Percentiles rank a stretch among this genome's conserved stretches.
These are phyloP conservation scores for Neopipo cinnamomea DNA, from an alignment of 2,113 vertebrate genomes.

Conservation along the genomic window DNA sequence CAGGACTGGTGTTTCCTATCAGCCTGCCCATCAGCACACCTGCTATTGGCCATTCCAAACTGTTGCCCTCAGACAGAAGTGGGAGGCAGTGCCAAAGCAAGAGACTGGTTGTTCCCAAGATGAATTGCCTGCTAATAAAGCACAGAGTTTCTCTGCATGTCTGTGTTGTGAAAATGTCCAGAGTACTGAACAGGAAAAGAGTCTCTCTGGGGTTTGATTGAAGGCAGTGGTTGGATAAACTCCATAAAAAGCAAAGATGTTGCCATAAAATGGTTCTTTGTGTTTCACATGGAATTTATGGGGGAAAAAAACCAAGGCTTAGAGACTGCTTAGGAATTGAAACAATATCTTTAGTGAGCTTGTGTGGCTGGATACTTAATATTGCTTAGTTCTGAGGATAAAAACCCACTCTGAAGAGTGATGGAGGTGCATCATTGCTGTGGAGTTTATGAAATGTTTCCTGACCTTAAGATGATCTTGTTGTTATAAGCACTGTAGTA, in stretches of 20 bases:
- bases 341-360: not conserved
- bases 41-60: not conserved
- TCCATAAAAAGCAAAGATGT: not conserved
- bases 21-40: not conserved
- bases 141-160: not conserved
- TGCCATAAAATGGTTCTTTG: not conserved
- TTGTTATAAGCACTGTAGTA: not conserved
- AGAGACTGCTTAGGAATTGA: not conserved
- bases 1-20: not conserved
- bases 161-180: not conserved
- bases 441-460: not conserved
- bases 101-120: not conserved
- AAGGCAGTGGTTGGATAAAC: not conserved
- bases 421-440: not conserved
- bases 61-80: not conserved
- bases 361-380: not conserved
- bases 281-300: not conserved
- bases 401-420: not conserved
- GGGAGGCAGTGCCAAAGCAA: not conserved
- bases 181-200: not conserved
- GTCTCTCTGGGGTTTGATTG: not conserved
- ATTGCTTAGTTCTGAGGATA: not conserved
- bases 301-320: not conserved
- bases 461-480: not conserved
- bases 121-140: not conserved